phyloP scores from a whole-genome alignment of 2,113 vertebrate species.

The Oreochromis tanganicae region DNA sequence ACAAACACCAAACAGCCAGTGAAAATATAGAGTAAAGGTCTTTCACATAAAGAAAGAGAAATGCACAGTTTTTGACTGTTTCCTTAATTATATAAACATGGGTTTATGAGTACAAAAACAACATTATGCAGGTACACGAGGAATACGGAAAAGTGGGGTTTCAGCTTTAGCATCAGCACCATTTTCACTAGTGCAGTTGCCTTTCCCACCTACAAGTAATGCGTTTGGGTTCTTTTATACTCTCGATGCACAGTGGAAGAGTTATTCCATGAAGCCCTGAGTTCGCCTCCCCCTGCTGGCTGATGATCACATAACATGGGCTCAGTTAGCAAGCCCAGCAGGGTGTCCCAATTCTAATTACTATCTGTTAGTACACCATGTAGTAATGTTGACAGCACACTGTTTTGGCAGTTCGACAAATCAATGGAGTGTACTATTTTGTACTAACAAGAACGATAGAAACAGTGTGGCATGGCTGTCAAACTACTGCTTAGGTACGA shows the following conservation, averaged over 20 bases:
- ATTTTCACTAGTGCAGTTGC: not conserved
- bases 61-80: not conserved
- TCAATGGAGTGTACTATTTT: not conserved
- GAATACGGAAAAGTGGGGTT: not conserved
- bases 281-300: conserved; percentile 33
- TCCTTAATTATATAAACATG: not conserved
- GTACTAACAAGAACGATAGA: not conserved
- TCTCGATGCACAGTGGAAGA: not conserved
- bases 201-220: not conserved
- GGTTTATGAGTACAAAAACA: not conserved
- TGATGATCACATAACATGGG: conserved; percentile 42
- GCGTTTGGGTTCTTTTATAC: not conserved
- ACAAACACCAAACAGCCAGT: not conserved
- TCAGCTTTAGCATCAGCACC: not conserved
- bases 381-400: conserved; percentile 16
- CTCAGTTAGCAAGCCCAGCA: not conserved
- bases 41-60: not conserved
- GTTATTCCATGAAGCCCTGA: not conserved
- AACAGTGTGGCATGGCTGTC: not conserved
- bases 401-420: conserved; percentile 20
- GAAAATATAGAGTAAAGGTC: not conserved
- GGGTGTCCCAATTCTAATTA: conserved; percentile 36
- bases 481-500: not conserved
- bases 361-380: not conserved
- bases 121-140: not conserved